phyloP scores from a whole-genome alignment of 2,888 invertebrate species.

The Hirtodrosophila trivittata region DNA sequence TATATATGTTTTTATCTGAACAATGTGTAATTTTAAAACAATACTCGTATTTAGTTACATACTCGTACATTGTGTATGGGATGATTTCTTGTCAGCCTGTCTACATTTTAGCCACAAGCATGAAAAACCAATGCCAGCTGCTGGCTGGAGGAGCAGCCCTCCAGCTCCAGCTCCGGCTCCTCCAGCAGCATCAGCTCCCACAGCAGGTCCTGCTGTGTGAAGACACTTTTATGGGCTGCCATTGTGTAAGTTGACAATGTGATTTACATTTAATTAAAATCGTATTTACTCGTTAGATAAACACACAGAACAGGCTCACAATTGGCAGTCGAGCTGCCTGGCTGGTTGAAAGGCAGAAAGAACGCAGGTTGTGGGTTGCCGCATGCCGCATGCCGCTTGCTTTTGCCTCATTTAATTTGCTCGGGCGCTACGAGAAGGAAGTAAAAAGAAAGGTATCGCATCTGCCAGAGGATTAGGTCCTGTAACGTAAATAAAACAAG shows the following conservation, averaged over 20 bases:
- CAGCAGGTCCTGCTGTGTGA: constrained; percentile 14
- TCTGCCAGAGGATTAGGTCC: neutral
- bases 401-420: constrained; percentile 3
- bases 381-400: neutral
- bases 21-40: constrained; percentile 1
- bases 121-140: constrained; percentile 48
- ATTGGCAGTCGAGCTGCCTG: constrained; percentile 16
- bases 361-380: neutral
- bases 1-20: neutral
- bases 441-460: too few species aligned
- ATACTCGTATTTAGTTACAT: neutral
- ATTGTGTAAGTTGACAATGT: constrained; percentile 70
- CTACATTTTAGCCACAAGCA: constrained; percentile 39
- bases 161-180: neutral
- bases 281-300: constrained; percentile 78
- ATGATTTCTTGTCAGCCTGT: constrained; percentile 27
- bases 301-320: constrained; percentile 58
- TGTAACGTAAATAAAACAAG: neutral
- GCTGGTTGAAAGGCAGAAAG: neutral
- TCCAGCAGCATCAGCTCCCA: constrained; percentile 18
- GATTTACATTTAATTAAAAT: constrained; percentile 80
- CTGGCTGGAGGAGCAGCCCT: too few species aligned
- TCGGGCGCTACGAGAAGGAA: neutral
- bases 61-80: constrained; percentile 3
- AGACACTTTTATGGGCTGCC: constrained; percentile 8